phyloP scores from a whole-genome alignment of 1,140 invertebrate genomes.

The Camponotus pennsylvanicus region DNA sequence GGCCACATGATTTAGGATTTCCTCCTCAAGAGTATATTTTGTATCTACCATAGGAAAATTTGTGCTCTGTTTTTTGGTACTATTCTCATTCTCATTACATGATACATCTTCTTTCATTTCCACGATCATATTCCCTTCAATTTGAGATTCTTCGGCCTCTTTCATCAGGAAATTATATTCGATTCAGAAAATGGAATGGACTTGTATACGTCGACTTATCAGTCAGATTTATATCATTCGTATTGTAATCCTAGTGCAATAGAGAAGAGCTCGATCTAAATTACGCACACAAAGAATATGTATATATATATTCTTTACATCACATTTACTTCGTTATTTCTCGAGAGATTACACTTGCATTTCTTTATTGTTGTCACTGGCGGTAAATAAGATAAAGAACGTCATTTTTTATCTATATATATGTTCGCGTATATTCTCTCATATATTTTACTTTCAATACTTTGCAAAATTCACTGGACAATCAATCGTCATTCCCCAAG shows the following conservation, averaged over 20 bases:
- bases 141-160: neutral
- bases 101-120: neutral
- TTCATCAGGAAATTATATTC: constrained; percentile 22
- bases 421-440: neutral
- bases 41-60: neutral
- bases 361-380: neutral
- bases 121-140: constrained; percentile 5
- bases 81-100: constrained; percentile 2
- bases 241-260: neutral
- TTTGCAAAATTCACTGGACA: neutral
- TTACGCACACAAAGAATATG: neutral
- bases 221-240: neutral
- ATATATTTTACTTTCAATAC: neutral
- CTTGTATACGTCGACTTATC: neutral
- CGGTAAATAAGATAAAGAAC: neutral
- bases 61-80: neutral
- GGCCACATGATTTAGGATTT: constrained; percentile 74
- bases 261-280: neutral
- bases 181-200: neutral
- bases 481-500: neutral
- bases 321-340: neutral
- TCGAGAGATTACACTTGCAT: neutral
- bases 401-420: neutral
- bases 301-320: neutral
- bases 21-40: constrained; percentile 57